Conservation (phyloP, 1,140 invertebrate genomes). For the Pinna nobilis region DNA sequence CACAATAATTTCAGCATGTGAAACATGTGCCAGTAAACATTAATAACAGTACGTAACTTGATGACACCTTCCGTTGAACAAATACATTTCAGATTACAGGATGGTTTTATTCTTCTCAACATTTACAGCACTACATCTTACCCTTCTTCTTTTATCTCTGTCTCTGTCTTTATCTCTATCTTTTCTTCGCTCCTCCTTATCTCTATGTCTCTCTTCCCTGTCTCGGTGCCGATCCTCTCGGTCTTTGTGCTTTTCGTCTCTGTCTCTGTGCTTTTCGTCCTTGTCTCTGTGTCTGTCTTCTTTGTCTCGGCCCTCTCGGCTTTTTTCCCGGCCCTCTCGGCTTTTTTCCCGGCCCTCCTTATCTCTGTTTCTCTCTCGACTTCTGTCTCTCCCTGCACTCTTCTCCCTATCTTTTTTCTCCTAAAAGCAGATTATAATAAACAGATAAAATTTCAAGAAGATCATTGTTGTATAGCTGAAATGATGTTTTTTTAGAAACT, state of each 20-base stretch:
- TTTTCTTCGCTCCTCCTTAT: slow-evolving; percentile 34
- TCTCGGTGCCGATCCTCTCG: slow-evolving; percentile 45
- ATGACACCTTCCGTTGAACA: too few species aligned
- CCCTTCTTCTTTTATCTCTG: slow-evolving; percentile 45
- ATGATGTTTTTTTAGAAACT: too few species aligned
- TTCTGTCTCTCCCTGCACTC: slow-evolving; percentile 29
- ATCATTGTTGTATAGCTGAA: too few species aligned
- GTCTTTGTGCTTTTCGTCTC: slow-evolving; percentile 38
- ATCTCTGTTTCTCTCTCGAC: slow-evolving; percentile 11
- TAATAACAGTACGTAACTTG: neutral
- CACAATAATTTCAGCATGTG: slow-evolving; percentile 1
- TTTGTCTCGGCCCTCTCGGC: slow-evolving; percentile 23
- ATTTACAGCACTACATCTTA: neutral
- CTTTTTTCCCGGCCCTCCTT: slow-evolving; percentile 23
- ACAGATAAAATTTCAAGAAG: too few species aligned
- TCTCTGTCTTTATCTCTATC: slow-evolving; percentile 47
- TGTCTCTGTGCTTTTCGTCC: slow-evolving; percentile 39
- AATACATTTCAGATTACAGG: too few species aligned
- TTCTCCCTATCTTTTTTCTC: slow-evolving; percentile 44
- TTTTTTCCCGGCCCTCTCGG: too few species aligned
- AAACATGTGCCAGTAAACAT: neutral
- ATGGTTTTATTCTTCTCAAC: too few species aligned
- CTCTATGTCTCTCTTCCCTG: slow-evolving; percentile 39
- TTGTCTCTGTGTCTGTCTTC: slow-evolving; percentile 50
- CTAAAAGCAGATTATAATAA: slow-evolving; percentile 27